These are phyloP conservation scores for Macrosteles quadrilineatus DNA, from an alignment of 1,140 invertebrate genomes.

Conservation along the genomic window DNA sequence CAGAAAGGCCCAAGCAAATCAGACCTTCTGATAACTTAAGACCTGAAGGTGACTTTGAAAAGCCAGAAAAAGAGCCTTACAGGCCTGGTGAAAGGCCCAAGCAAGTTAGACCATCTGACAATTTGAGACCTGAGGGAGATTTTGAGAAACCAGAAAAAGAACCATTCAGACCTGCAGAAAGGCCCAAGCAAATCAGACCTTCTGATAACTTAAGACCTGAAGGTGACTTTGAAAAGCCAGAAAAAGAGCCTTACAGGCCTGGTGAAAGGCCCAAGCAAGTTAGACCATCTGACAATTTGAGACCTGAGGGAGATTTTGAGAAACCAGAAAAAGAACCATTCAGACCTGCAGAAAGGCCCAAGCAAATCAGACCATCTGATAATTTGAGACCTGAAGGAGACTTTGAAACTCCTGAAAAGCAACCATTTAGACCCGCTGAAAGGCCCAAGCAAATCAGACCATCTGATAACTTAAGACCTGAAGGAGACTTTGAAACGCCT, in stretches of 20 bases:
- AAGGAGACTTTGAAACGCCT: constrained; percentile 52
- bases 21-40: constrained; percentile 57
- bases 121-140: constrained; percentile 63
- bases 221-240: constrained; percentile 55
- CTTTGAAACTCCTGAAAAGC: constrained; percentile 53
- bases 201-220: constrained; percentile 49
- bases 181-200: constrained; percentile 49
- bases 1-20: constrained; percentile 50
- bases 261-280: constrained; percentile 50
- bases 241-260: constrained; percentile 47
- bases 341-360: constrained; percentile 52
- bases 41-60: constrained; percentile 55
- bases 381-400: constrained; percentile 61
- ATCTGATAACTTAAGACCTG: constrained; percentile 51
- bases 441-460: constrained; percentile 48
- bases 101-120: constrained; percentile 60
- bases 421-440: constrained; percentile 36
- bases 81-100: constrained; percentile 43
- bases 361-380: constrained; percentile 49
- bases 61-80: constrained; percentile 41
- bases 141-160: constrained; percentile 55
- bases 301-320: constrained; percentile 58
- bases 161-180: constrained; percentile 48
- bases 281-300: constrained; percentile 50
- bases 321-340: constrained; percentile 49